Evolutionary conservation across 1,140 invertebrate genomes (phyloP), one percentile per base, ranked within the genome.

Genomic region (Drosophila repleta): DNA sequence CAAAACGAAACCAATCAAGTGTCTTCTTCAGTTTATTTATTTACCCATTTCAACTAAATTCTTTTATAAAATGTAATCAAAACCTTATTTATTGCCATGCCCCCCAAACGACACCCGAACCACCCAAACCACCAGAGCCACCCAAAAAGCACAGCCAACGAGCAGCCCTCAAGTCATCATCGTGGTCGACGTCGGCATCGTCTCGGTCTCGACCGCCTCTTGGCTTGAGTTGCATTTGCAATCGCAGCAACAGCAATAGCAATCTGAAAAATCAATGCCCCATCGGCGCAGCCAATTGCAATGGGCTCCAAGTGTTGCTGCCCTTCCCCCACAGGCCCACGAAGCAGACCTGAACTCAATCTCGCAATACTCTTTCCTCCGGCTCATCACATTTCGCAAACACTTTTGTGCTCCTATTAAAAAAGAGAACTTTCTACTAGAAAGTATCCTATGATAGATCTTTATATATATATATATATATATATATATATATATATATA

Each of bases 51-150:
- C 64, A 90, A 82, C 78, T 85, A 90, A 90, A 89, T 88, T 83
- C 84, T 76, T 90, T 90, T 85, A 89, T 84, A 83, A 79, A 90
- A 90, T 91, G 87, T 85, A 90, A 91, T 91, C 83, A 91, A 91
- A 91, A 91, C 83, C 90, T 90, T 79, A 91, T 90, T 90, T 88
- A 85, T 88, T 82, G 78, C 66, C 43, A 57, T 20, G 55, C 55
- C 21, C 64, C 55, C 5, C 46, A 43, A 52, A 46, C 7, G n/a
- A n/a, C 11, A 18, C 26, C 11, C 17, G 4, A 4, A 18, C 3
- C 21, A 0, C 24, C 24, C 46, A 29, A n/a, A 52, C 29, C 58
- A 39, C 7, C 48, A 10, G 15, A 20, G 24, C 20, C 49, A 35
- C 11, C 32, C 32, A 35, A 35, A 35, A 35, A 35, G 21, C 32